phyloP scores from a whole-genome alignment of 2,888 invertebrate species.

The Lepetodrilus schrolli region DNA sequence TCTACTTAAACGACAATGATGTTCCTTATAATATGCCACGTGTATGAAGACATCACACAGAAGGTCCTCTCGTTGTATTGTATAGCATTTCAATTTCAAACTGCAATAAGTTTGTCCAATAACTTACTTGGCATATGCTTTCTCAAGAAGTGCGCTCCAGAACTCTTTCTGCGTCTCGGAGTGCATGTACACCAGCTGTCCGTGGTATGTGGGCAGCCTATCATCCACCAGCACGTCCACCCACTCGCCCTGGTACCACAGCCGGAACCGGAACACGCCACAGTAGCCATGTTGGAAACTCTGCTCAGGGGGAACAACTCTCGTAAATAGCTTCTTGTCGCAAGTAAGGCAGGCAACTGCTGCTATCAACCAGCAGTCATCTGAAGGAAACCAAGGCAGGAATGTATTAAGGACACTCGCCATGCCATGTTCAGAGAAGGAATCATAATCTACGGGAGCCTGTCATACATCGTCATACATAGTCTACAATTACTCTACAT shows the following conservation, averaged over 20 bases:
- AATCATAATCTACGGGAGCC: too few species aligned
- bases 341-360: slow-evolving; percentile 97
- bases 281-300: slow-evolving; percentile 88
- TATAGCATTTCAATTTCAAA: too few species aligned
- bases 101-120: too few species aligned
- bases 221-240: slow-evolving; percentile 95
- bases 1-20: too few species aligned
- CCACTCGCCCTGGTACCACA: slow-evolving; percentile 92
- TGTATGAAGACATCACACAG: too few species aligned
- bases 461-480: too few species aligned
- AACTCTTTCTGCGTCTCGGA: slow-evolving; percentile 92
- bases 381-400: too few species aligned
- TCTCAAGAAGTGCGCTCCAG: slow-evolving; percentile 95
- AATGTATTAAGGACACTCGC: too few species aligned
- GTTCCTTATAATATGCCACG: too few species aligned
- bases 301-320: slow-evolving; percentile 97
- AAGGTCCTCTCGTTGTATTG: too few species aligned
- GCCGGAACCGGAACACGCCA: slow-evolving; percentile 89
- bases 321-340: slow-evolving; percentile 89
- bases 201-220: slow-evolving; percentile 88
- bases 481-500: too few species aligned
- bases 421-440: too few species aligned
- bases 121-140: slow-evolving; percentile 90
- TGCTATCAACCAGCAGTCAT: slow-evolving; percentile 90
- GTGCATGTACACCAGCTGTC: slow-evolving; percentile 87